Base-by-base conservation (phyloP, 2,113 vertebrate genomes). In the Saccopteryx bilineata region DNA sequence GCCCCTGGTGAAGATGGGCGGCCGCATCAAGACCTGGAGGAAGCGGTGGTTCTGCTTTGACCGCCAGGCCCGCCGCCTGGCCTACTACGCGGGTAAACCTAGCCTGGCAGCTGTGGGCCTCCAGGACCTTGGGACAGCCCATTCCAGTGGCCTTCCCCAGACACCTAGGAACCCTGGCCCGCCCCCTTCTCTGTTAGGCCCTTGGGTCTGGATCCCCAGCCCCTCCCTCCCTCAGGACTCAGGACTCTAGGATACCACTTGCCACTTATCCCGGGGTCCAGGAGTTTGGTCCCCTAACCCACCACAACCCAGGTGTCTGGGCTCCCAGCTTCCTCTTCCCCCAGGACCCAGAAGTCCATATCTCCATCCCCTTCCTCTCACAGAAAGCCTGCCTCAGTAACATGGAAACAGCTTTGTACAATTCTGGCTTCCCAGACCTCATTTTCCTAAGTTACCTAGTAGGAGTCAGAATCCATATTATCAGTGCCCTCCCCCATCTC, bases 21-120 rank as follows among this genome's bases (percentile, higher is more conserved):
- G 99, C 10, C 98, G 99, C 61, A 99, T 99, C 68, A 99, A 99
- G 96, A 99, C 99, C 9, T 99, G 99, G 99, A 99, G 98, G 98
- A 99, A 99, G 95, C 98, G 99, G 1, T 99, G 99, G 99, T 99
- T 99, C 96, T 98, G 99, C 91, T 99, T 99, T 56, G 99, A 99
- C 97, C 98, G 98, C 82, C 99, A 99, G 94, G 99, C 99, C 81
- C 98, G 98, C 24, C 97, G 99, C 39, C 98, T 99, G 69, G 98
- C 99, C 50, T 99, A 99, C 98, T 99, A 99, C 19, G 98, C 98
- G 2, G 99, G 99, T 99, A 68, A 97, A 78, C 46, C n/a, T 14
- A 1, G 48, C 33, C 19, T 9, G 1, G 61, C 6, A 1, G 1
- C 61, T 15, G 14, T 12, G 58, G 39, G 50, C 15, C 39, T 26